Base-by-base conservation (phyloP, 2,888 invertebrate genomes). In the Sinopyrophorus schimmeli region DNA sequence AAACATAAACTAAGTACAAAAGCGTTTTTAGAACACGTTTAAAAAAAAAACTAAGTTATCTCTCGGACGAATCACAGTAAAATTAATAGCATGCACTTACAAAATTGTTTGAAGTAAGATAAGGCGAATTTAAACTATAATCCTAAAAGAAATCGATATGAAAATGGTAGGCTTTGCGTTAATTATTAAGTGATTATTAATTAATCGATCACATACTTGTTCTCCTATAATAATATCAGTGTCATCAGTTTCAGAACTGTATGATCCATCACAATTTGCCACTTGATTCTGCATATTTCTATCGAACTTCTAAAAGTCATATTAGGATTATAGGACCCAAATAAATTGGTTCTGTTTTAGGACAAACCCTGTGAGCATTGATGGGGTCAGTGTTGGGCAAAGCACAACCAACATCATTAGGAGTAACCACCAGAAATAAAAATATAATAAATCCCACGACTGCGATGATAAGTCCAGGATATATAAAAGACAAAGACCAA, bases 401-500 rank as follows among this genome's bases (percentile, higher is more conserved):
- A 4, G 70, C 59, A 42, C 84, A 78, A 0, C 89, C 89, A 32
- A 92, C 88, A 59, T 84, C 82, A 40, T 78, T 74, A 0, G 95
- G 95, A 63, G 85, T 85, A n/a, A 92, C 87, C 1, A 88, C 86
- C 18, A 96, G 75, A 66, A 94, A 88, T 48, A 95, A 74, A 72
- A 92, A 94, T 34, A 92, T 78, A 0, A 91, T 46, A 51, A 87
- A 80, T 1, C 87, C 92, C 12, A 80, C 76, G 0, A 73, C 60
- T 1, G 80, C 85, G 74, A 95, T 93, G 58, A 92, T 84, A 32
- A 87, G 73, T 10, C 92, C 95, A 3, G 97, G 97, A 58, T 93
- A 85, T 32, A 94, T 86, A 73, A 97, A 97, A 17, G 94, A 94
- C 37, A 90, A 73, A 0, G 92, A 85, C 97, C 97, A 97, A 70